Percentiles rank a stretch among this genome's conserved stretches.
Conservation (phyloP, 2,797 vertebrate species). For the Chaetodon trifasciatus region DNA sequence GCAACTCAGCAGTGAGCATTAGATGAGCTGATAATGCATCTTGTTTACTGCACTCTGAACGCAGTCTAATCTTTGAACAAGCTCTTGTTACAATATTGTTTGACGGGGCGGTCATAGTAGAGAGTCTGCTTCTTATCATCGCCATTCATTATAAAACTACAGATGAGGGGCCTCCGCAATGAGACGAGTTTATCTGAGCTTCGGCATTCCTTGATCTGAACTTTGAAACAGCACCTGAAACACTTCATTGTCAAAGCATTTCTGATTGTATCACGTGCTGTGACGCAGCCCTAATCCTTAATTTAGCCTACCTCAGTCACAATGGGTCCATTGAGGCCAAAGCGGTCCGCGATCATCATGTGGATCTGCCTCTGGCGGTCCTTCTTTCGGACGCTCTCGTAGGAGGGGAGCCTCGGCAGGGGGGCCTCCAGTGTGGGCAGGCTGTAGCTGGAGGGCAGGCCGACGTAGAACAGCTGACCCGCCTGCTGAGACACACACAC, state of each 20-base stretch:
- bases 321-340: conserved; percentile 84
- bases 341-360: conserved; percentile 88
- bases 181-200: conserved; percentile 15
- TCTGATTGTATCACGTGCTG: conserved; percentile 43
- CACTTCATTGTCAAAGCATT: conserved; percentile 34
- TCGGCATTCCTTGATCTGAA: neutral
- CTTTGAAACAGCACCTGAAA: conserved; percentile 20
- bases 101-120: conserved; percentile 34
- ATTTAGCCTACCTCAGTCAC: conserved; percentile 79
- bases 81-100: conserved; percentile 62
- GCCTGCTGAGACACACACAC: conserved; percentile 65
- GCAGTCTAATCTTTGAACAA: conserved; percentile 55
- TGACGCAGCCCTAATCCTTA: conserved; percentile 31
- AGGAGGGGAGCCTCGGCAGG: conserved; percentile 86
- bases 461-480: conserved; percentile 86
- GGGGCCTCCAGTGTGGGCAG: conserved; percentile 82
- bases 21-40: conserved; percentile 57
- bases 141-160: conserved; percentile 21
- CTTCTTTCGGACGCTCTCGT: conserved; percentile 89
- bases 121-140: conserved; percentile 29
- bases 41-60: conserved; percentile 54
- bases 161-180: conserved; percentile 10
- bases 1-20: conserved; percentile 41
- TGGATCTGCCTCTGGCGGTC: conserved; percentile 90
- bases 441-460: conserved; percentile 86